Evolutionary conservation across 1,140 invertebrate genomes (phyloP).

Genomic region (Papilio glaucus): DNA sequence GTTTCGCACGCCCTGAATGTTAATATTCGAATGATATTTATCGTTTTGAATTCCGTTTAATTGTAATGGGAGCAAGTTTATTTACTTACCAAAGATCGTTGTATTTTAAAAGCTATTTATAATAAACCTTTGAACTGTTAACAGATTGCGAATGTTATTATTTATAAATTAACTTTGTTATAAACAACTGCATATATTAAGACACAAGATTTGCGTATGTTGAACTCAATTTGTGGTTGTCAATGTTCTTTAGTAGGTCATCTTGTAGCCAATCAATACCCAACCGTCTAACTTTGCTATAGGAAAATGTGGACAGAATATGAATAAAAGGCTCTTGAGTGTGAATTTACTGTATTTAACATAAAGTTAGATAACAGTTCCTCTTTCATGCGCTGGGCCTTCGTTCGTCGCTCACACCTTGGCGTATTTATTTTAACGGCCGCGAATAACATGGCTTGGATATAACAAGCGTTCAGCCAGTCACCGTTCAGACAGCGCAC

Average conservation of each 20-base stretch:
- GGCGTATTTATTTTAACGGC: slow-evolving; percentile 77
- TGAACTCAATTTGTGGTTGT: neutral
- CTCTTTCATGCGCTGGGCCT: slow-evolving; percentile 66
- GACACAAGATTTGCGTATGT: neutral
- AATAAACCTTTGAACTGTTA: neutral
- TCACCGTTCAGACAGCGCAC: slow-evolving; percentile 71
- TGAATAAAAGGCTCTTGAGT: neutral
- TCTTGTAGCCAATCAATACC: slow-evolving; percentile 7
- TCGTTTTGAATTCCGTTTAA: neutral
- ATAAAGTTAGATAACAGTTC: slow-evolving; percentile 74
- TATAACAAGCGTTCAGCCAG: slow-evolving; percentile 71
- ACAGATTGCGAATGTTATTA: neutral
- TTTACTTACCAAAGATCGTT: neutral
- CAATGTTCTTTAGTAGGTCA: slow-evolving; percentile 18
- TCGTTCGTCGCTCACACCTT: slow-evolving; percentile 71
- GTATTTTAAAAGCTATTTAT: slow-evolving; percentile 3
- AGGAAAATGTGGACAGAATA: neutral
- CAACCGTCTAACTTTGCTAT: neutral
- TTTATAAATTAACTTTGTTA: neutral
- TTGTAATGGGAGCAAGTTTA: slow-evolving; percentile 9
- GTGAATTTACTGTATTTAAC: slow-evolving; percentile 50
- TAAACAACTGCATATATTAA: neutral
- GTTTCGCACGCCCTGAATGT: neutral
- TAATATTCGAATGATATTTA: neutral
- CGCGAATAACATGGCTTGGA: slow-evolving; percentile 74